Evolutionary conservation across 2,797 vertebrate genomes (phyloP).

Genomic region (Gadopsis bispinosus): DNA sequence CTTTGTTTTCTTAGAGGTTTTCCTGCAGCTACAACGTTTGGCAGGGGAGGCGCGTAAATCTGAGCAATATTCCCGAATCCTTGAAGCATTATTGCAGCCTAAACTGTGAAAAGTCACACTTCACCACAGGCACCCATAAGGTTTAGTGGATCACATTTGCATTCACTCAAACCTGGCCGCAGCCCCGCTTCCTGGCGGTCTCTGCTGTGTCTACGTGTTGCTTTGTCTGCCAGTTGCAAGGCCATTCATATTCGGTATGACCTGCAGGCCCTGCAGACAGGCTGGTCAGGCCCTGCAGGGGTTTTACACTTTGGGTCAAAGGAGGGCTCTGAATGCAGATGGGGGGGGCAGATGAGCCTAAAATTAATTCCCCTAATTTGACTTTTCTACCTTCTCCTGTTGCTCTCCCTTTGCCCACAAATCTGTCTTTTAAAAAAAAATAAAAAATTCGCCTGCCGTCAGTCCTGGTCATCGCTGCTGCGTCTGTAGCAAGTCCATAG

Average conservation of each 20-base stretch:
- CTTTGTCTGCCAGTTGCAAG: conserved; percentile 46
- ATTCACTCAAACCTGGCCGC: conserved; percentile 49
- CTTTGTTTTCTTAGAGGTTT: conserved; percentile 26
- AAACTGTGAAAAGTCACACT: conserved; percentile 72
- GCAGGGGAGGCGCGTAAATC: neutral
- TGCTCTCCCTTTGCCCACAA: conserved; percentile 4
- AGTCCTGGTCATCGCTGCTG: neutral
- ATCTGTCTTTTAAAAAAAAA: too few species aligned
- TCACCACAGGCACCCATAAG: conserved; percentile 7
- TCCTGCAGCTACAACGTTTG: conserved; percentile 38
- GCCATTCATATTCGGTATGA: conserved; percentile 69
- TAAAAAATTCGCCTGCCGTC: neutral
- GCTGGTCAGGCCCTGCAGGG: conserved; percentile 56
- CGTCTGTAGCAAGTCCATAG: neutral
- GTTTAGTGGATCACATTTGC: conserved; percentile 65
- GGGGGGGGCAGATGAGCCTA: conserved; percentile 39
- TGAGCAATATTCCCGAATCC: conserved; percentile 49
- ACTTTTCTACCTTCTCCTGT: conserved; percentile 7
- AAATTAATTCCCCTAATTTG: conserved; percentile 34
- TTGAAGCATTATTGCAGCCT: conserved; percentile 30
- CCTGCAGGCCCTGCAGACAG: conserved; percentile 46
- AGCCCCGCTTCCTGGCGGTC: conserved; percentile 24
- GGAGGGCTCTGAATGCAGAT: conserved; percentile 51
- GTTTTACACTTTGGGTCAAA: conserved; percentile 43
- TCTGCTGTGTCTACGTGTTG: conserved; percentile 37